Base-by-base conservation (phyloP, 2,113 vertebrate genomes). In the Mirza zaza region DNA sequence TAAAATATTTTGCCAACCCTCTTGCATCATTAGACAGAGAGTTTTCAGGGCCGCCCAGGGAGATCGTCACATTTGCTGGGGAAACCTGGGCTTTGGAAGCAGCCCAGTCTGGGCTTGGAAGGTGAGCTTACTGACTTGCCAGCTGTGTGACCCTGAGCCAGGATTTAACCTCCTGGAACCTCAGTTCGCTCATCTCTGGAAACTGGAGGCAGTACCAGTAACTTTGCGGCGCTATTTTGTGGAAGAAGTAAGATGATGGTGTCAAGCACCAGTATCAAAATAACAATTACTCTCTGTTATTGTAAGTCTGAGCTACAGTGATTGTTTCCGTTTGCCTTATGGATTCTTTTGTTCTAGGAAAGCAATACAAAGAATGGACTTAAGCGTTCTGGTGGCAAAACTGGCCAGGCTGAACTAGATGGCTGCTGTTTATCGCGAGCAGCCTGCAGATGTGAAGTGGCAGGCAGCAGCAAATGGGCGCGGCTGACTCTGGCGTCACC, bases 311-410 rank as follows among this genome's bases (percentile, higher is more conserved):
- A 91, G 83, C 67, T 59, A 23, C 52, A 23, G 20, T 68, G 87
- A 77, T 92, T 80, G 42, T 84, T 94, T 68, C 61, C 79, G 48
- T 95, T 79, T 89, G 91, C 88, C 57, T 85, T 77, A 15, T 77
- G 34, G 57, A 85, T 97, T 32, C 71, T 85, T 91, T 96, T 85
- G 65, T 89, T 75, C 65, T 75, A 55, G 55, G 63, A 42, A 63
- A 77, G 45, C 45, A 59, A 48, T 6, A 17, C 13, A 83, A 71
- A 83, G 84, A 67, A n/a, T 27, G 39, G 76, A 67, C 39, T 14
- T 48, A 59, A 75, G 68, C 50, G 42, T 93, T 70, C 39, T 39
- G 0, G 29, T 59, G 61, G 45, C 67, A 73, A 67, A 15, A 39
- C 25, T 17, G 18, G 39, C 63, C 34, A 59, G 21, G 9, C 55